Evolutionary conservation across 2,797 vertebrate species (phyloP).

Genomic region (Fistularia tabacaria): DNA sequence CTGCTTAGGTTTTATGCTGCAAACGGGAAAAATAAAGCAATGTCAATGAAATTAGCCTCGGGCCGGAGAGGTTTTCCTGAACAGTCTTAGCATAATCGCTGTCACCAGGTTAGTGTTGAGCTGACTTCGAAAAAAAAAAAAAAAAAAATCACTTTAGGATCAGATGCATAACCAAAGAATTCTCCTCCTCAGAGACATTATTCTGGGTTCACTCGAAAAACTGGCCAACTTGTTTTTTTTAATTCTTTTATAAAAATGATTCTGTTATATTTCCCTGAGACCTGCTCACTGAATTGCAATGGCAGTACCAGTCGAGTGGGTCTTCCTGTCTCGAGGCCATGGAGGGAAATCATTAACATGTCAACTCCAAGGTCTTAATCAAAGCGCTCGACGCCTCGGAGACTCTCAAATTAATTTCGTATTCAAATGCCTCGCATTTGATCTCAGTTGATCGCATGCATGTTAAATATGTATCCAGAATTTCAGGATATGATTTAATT

Average conservation of each 20-base stretch:
- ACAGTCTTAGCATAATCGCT: conserved; percentile 33
- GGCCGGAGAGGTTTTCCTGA: background rate
- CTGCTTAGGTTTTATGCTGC: background rate
- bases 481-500: conserved; percentile 18
- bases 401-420: conserved; percentile 47
- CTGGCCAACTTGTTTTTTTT: conserved; percentile 2
- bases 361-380: conserved; percentile 36
- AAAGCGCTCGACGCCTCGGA: conserved; percentile 39
- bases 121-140: no score
- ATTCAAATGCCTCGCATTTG: conserved; percentile 38
- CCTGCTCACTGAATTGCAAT: conserved; percentile 7
- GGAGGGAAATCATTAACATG: conserved; percentile 16
- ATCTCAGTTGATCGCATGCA: conserved; percentile 30
- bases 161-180: no score
- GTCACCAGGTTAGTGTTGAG: conserved; percentile 22
- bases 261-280: conserved; percentile 10
- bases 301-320: conserved; percentile 7
- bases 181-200: no score
- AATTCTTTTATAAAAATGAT: background rate
- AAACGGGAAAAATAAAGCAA: background rate
- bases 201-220: no score
- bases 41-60: background rate
- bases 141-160: no score
- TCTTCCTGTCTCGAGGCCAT: conserved; percentile 21
- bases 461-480: conserved; percentile 38